Percentiles rank a stretch among this genome's conserved stretches.
phyloP scores from a whole-genome alignment of 2,888 invertebrate species.

The Sclerodermus sp. region DNA sequence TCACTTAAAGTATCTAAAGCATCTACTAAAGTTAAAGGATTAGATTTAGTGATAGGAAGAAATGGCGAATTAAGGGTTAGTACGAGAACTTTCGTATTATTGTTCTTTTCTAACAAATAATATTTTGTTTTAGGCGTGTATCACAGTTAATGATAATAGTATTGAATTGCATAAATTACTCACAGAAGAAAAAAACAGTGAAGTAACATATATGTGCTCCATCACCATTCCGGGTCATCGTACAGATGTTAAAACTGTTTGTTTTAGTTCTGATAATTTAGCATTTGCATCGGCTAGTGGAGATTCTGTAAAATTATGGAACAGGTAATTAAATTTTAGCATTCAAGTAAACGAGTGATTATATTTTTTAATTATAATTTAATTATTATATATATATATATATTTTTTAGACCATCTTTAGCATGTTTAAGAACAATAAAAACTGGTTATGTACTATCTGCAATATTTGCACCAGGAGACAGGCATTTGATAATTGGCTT shows the following conservation, averaged over 20 bases:
- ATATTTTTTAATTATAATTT: no score
- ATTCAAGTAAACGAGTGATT: no score
- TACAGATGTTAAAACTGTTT: constrained; percentile 82
- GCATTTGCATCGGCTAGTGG: constrained; percentile 85
- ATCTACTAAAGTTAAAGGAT: constrained; percentile 69
- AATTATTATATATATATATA: no score
- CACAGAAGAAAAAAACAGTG: constrained; percentile 60
- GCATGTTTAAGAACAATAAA: constrained; percentile 66
- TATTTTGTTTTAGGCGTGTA: constrained; percentile 58
- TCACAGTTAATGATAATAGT: constrained; percentile 73
- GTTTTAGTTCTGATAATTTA: constrained; percentile 89
- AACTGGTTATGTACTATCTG: constrained; percentile 71
- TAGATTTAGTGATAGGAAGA: constrained; percentile 71
- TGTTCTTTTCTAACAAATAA: background rate
- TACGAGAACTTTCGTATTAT: no score
- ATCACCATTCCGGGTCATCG: constrained; percentile 82
- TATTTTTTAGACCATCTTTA: constrained; percentile 61
- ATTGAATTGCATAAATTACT: constrained; percentile 70
- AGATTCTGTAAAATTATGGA: constrained; percentile 93
- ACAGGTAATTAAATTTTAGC: no score
- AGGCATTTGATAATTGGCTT: constrained; percentile 86
- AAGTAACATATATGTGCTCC: constrained; percentile 66
- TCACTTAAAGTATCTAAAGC: constrained; percentile 66
- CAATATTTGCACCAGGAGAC: constrained; percentile 87
- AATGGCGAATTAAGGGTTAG: constrained; percentile 69